Evolutionary conservation across 2,797 vertebrate species (phyloP).

Genomic region (Crenichthys baileyi): DNA sequence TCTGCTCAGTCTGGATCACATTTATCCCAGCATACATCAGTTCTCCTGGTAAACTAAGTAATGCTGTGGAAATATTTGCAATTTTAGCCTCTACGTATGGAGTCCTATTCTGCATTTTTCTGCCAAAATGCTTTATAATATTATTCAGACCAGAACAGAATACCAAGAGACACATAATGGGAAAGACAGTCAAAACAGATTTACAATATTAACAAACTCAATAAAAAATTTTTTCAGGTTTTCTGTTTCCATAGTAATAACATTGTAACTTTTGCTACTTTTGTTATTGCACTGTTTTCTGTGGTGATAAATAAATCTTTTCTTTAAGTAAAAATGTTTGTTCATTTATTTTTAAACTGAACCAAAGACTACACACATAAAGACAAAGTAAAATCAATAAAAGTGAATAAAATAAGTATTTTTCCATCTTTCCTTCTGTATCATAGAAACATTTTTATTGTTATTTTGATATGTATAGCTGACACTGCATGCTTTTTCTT

Average conservation of each 20-base stretch:
- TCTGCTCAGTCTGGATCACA: conserved; percentile 79
- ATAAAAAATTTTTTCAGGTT: neutral
- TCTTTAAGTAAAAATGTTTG: neutral
- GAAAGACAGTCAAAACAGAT: conserved; percentile 52
- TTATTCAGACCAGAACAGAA: conserved; percentile 74
- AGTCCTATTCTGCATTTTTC: conserved; percentile 76
- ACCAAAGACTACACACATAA: neutral
- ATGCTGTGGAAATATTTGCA: conserved; percentile 81
- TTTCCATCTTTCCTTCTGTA: no score
- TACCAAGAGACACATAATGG: conserved; percentile 76
- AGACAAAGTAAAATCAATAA: neutral
- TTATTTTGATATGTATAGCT: no score
- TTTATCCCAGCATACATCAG: conserved; percentile 81
- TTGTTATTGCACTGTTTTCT: neutral
- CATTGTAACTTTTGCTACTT: neutral
- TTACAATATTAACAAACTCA: conserved; percentile 20
- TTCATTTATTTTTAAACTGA: no score
- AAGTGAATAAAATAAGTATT: neutral
- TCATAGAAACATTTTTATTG: no score
- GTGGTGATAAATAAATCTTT: neutral
- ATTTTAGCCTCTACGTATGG: conserved; percentile 79
- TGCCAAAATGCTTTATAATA: conserved; percentile 80
- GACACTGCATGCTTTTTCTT: neutral
- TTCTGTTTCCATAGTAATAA: neutral
- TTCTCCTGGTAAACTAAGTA: conserved; percentile 79